Conservation (phyloP, 53 echinoderm and acorn worm species). For the Echinarachnius parma region DNA sequence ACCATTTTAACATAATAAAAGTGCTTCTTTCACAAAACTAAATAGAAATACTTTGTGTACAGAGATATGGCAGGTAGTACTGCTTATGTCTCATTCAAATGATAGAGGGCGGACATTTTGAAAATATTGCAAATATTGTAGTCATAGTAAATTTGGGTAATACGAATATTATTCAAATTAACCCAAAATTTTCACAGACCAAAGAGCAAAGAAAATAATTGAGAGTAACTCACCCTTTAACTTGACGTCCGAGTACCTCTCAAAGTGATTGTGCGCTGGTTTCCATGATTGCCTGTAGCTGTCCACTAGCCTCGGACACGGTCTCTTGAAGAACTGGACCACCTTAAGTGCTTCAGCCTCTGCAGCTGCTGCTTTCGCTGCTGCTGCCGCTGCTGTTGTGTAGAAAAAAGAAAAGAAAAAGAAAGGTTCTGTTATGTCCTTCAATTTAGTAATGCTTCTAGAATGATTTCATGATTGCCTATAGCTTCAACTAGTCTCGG, state of each 20-base stretch:
- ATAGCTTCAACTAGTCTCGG: conserved; percentile 80
- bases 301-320: conserved; percentile 78
- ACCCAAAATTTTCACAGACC: too few species aligned
- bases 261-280: conserved; percentile 96
- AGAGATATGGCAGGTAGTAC: too few species aligned
- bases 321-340: conserved; percentile 89
- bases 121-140: neutral
- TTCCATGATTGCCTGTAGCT: conserved; percentile 90
- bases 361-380: conserved; percentile 31
- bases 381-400: conserved; percentile 33
- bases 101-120: too few species aligned
- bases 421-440: too few species aligned
- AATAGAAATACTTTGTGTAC: too few species aligned
- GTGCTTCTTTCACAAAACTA: too few species aligned
- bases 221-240: conserved; percentile 63
- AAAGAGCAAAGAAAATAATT: neutral
- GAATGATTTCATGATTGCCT: conserved; percentile 91
- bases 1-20: too few species aligned
- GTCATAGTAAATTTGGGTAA: too few species aligned
- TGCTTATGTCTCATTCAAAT: too few species aligned
- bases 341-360: conserved; percentile 81
- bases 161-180: too few species aligned
- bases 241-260: conserved; percentile 93
- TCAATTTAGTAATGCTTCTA: too few species aligned
- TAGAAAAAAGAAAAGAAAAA: too few species aligned